Percentiles rank a stretch among this genome's conserved stretches.
These are phyloP conservation scores for Machimus atricapillus DNA, from an alignment of 2,888 invertebrate species.

Conservation along the genomic window DNA sequence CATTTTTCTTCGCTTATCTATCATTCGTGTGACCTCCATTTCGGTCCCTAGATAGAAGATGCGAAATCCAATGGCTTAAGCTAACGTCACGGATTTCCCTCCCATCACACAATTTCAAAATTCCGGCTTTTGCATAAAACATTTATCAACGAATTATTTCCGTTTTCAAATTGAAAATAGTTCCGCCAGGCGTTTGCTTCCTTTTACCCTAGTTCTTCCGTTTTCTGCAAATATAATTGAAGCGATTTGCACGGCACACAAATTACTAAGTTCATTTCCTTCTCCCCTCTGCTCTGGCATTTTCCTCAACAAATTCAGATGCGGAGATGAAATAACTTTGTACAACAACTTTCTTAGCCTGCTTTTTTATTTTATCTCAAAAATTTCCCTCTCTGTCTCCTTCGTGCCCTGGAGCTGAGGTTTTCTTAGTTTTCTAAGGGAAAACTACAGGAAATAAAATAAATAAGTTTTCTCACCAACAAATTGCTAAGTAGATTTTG, in stretches of 20 bases:
- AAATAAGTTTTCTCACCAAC: background rate
- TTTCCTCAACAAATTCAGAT: background rate
- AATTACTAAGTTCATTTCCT: constrained; percentile 28
- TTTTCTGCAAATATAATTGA: constrained; percentile 20
- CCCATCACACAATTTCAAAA: background rate
- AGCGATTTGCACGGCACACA: constrained; percentile 29
- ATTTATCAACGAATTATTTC: constrained; percentile 33
- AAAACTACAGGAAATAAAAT: background rate
- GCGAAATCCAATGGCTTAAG: constrained; percentile 1
- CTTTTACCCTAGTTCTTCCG: constrained; percentile 11
- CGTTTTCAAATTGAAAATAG: constrained; percentile 28
- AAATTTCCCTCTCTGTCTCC: background rate
- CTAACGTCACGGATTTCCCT: background rate
- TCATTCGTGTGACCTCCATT: constrained; percentile 12
- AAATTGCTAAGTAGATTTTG: background rate
- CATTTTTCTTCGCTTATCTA: constrained; percentile 18
- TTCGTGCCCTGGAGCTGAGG: background rate
- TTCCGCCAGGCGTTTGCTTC: constrained; percentile 6
- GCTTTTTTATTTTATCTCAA: background rate
- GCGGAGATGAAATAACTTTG: background rate
- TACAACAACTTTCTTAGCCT: background rate
- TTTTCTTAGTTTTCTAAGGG: background rate
- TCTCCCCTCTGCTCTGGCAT: background rate
- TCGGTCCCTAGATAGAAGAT: background rate
- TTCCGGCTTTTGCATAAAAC: background rate